Conservation (phyloP, 2,888 invertebrate genomes). For the Anticlea derivata region DNA sequence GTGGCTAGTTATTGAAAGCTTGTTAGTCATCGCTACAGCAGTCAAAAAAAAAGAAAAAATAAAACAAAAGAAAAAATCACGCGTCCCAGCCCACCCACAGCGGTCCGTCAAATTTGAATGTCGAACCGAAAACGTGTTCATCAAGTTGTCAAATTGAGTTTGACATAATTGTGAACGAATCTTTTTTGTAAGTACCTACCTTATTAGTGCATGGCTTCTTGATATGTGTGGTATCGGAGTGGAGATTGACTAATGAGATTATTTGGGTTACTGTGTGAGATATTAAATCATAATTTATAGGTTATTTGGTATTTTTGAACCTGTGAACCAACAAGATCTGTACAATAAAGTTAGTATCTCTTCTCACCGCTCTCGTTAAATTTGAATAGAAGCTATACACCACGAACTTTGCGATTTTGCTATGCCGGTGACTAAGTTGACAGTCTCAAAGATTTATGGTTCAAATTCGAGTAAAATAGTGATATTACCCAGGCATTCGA, state of each 20-base stretch:
- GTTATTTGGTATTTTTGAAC: too few relatives aligned
- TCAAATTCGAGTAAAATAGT: too few relatives aligned
- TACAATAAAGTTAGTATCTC: too few relatives aligned
- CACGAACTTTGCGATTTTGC: too few relatives aligned
- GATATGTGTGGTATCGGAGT: constrained; percentile 39
- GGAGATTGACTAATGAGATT: constrained; percentile 31
- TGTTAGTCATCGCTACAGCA: constrained; percentile 73
- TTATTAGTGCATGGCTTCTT: constrained; percentile 53
- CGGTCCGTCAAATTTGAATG: constrained; percentile 72
- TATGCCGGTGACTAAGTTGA: too few relatives aligned
- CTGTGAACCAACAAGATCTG: too few relatives aligned
- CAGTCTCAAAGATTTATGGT: too few relatives aligned
- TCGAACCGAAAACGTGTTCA: constrained; percentile 76
- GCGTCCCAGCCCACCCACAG: constrained; percentile 75
- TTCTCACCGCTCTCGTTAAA: too few relatives aligned
- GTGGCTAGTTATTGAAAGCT: constrained; percentile 76
- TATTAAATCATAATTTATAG: too few relatives aligned
- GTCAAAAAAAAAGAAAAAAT: constrained; percentile 57
- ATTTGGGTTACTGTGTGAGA: constrained; percentile 14
- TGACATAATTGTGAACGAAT: constrained; percentile 77
- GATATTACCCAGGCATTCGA: too few relatives aligned
- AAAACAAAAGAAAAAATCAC: constrained; percentile 61
- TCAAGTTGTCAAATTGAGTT: constrained; percentile 81
- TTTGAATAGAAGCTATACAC: too few relatives aligned
- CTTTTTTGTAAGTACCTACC: constrained; percentile 57